Evolutionary conservation across 1,140 invertebrate species (phyloP), one percentile per base, ranked within the genome.

Genomic region (Helicoverpa armigera): DNA sequence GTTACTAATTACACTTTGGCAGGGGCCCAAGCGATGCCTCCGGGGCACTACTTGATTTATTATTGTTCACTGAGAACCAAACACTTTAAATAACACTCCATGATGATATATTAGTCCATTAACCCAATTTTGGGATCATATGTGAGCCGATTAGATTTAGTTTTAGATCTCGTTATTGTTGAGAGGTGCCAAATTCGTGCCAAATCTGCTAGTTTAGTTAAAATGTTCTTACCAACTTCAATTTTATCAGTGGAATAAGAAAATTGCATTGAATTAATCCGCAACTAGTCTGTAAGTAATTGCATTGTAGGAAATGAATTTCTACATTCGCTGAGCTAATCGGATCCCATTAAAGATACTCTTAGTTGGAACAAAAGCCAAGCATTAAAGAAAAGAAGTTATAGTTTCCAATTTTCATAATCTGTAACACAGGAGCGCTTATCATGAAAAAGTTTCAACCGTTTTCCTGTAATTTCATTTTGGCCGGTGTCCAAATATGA

Each of bases 1-100:
- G 77, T 87, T 85, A 90, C 88, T 94, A 93, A 93, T 94, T 92
- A 94, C 87, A 85, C 77, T 90, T 90, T 94, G 92, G 92, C 91
- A 84, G 82, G 80, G 81, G 56, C 87, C 92, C 92, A 94, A 90
- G 83, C 80, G 80, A 81, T 61, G 82, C 80, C 86, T 86, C 76
- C 79, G 75, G 87, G 87, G 85, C 84, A 82, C 83, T 80, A 72
- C 86, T 86, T 92, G 88, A 92, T 92, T 91, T 92, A 92, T 91
- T 86, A 88, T 85, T 86, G 81, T 87, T 89, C 83, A 86, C 82
- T 83, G 83, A 81, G 82, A 90, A 85, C 80, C 84, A 86, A 88
- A 88, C 86, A 89, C 85, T 91, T 90, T 87, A 88, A 87, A 87
- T 87, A 89, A 86, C 80, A 87, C 88, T 87, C 69, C 79, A 81